Percentiles rank a stretch among this genome's conserved stretches.
These are phyloP conservation scores for Tokudaia muenninki DNA, from an alignment of 2,797 vertebrate genomes.

Conservation along the genomic window DNA sequence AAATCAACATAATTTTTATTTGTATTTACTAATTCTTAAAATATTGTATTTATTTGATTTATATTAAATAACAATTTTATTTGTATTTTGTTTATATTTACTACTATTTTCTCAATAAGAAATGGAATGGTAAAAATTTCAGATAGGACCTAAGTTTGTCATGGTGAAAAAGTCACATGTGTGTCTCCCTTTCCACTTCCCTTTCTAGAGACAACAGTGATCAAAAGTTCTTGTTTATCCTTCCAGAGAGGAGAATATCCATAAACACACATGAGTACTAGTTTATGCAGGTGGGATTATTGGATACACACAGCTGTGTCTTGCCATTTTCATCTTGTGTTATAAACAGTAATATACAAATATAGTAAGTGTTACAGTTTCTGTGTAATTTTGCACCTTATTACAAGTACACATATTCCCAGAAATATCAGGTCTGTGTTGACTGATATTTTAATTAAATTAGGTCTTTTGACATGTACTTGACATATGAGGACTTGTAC, in stretches of 20 bases:
- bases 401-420: not conserved
- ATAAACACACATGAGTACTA: not conserved
- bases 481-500: not conserved
- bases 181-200: not conserved
- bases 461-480: not conserved
- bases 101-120: not conserved
- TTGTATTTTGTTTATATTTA: not conserved
- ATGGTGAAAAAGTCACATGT: not conserved
- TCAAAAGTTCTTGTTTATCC: conserved; percentile 5
- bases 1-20: conserved; percentile 39
- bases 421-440: not conserved
- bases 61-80: not conserved
- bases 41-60: not conserved
- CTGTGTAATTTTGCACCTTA: not conserved
- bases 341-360: not conserved
- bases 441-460: not conserved
- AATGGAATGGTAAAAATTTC: conserved; percentile 19
- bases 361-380: not conserved
- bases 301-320: conserved; percentile 9
- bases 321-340: not conserved
- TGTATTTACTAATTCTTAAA: conserved; percentile 11
- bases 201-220: not conserved
- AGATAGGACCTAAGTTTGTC: not conserved
- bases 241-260: not conserved
- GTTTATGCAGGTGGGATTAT: not conserved